A percentile compares a stretch with the other conserved stretches of the same genome.
phyloP scores from a whole-genome alignment of 2,113 vertebrate genomes.

The western clawed frog (Xenopus tropicalis) region DNA sequence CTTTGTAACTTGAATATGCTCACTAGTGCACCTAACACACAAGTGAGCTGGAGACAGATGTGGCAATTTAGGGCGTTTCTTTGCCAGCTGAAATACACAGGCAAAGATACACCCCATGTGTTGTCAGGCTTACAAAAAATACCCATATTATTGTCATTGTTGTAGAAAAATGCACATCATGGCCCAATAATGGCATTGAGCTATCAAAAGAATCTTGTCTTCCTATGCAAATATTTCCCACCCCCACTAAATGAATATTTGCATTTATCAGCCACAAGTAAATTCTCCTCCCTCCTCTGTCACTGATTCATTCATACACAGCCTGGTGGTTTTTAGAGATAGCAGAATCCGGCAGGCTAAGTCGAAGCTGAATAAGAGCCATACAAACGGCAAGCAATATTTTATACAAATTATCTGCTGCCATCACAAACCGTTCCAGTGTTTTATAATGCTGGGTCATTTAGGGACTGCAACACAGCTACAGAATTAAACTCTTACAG shows the following conservation, averaged over 20 bases:
- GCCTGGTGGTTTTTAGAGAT: background rate
- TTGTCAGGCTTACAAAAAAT: no score
- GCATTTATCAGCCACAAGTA: constrained; percentile 36
- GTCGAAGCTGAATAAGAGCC: background rate
- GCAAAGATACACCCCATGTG: no score
- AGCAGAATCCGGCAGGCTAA: constrained; percentile 3
- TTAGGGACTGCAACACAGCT: constrained; percentile 2
- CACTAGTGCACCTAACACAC: no score
- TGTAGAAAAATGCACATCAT: no score
- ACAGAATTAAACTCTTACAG: background rate
- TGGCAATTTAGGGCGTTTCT: no score
- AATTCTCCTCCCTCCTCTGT: constrained; percentile 30
- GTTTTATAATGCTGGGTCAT: constrained; percentile 7
- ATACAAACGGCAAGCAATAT: background rate
- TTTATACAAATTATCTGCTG: background rate
- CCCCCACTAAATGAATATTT: constrained; percentile 13
- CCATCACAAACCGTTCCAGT: background rate
- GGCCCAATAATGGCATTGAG: no score
- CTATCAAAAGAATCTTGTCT: background rate
- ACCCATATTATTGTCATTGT: no score
- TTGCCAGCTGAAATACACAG: no score
- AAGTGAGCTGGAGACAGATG: no score
- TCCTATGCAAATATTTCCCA: background rate
- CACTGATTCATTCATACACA: constrained; percentile 37
- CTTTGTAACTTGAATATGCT: no score